Base-by-base conservation (phyloP, 2,888 invertebrate species). In the Drosophila pseudotakahashii region DNA sequence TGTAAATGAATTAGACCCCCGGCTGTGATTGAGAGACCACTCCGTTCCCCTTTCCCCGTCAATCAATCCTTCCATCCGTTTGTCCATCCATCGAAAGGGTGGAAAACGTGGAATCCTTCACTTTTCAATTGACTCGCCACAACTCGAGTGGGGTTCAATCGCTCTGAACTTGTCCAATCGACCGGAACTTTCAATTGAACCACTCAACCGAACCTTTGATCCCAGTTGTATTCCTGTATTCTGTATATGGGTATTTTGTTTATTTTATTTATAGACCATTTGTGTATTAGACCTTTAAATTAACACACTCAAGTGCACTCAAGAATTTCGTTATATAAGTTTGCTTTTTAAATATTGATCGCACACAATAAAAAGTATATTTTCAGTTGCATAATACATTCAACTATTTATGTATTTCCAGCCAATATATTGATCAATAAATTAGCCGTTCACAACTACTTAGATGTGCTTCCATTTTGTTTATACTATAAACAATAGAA, bases 1-100 rank as follows among this genome's bases (percentile, higher is more conserved):
- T 41, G 70, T 70, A 70, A 70, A 62, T 70, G 71, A 70, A 70
- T 70, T 70, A 70, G 62, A 62, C 62, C 68, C 68, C 47, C 37
- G 63, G 34, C 63, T 47, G 64, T 66, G 64, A 66, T 66, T 66
- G 64, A 63, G 50, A 36, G 32, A 30, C 32, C 26, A 30, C 62
- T n/a, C n/a, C 50, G 44, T 30, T 36, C 10, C 3, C 10, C 26
- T 2, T 7, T 14, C 9, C 0, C 26, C 26, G 26, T 5, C 26
- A 26, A 26, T 26, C 26, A 0, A 26, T 26, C 26, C 26, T 2
- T 39, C 30, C 26, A 14, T 45, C 19, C 19, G n/a, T 36, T 37
- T 6, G 37, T 42, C n/a, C 9, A 19, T 11, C 14, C 9, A 2
- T 11, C 34, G 19, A 42, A 57, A 39, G 67, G 67, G 54, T 57